Evolutionary conservation across 2,797 vertebrate genomes (phyloP).

Genomic region (Scleropages formosus): DNA sequence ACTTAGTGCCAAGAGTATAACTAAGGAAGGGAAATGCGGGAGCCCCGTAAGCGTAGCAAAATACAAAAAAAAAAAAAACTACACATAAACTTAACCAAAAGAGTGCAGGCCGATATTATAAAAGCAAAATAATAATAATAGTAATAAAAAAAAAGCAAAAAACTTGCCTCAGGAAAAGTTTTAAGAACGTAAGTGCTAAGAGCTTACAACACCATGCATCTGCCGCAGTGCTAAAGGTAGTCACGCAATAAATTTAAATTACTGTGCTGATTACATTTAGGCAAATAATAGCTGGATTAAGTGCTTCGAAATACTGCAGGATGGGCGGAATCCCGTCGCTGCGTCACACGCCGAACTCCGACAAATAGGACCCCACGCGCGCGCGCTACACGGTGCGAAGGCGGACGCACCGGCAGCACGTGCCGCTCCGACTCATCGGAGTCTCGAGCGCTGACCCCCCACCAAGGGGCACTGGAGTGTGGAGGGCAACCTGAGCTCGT

Average conservation of each 20-base stretch:
- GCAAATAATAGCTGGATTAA: conserved; percentile 56
- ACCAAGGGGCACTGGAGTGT: conserved; percentile 77
- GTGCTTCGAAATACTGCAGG: conserved; percentile 62
- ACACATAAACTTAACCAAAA: too few species aligned
- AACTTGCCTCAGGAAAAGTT: conserved; percentile 51
- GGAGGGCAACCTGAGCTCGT: conserved; percentile 56
- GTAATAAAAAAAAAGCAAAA: conserved; percentile 62
- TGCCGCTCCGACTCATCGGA: conserved; percentile 52
- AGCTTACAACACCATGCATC: conserved; percentile 70
- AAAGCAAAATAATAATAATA: conserved; percentile 67
- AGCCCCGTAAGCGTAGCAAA: conserved; percentile 74
- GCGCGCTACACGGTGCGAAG: conserved; percentile 58
- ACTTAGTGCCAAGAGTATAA: conserved; percentile 71
- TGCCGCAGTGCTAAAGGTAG: conserved; percentile 86
- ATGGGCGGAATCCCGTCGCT: conserved; percentile 49
- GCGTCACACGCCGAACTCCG: conserved; percentile 42
- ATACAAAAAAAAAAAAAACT: conserved; percentile 69
- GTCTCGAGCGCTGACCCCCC: conserved; percentile 68
- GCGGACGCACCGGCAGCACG: conserved; percentile 51
- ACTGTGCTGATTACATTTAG: conserved; percentile 57
- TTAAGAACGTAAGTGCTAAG: conserved; percentile 63
- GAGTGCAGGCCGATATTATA: conserved; percentile 71
- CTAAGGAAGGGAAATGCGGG: conserved; percentile 55
- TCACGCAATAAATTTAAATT: conserved; percentile 62
- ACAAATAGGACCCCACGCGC: too few species aligned